A percentile compares a stretch with the other conserved stretches of the same genome.
phyloP scores from a whole-genome alignment of 2,888 invertebrate species.

The Pterobdella sp. region DNA sequence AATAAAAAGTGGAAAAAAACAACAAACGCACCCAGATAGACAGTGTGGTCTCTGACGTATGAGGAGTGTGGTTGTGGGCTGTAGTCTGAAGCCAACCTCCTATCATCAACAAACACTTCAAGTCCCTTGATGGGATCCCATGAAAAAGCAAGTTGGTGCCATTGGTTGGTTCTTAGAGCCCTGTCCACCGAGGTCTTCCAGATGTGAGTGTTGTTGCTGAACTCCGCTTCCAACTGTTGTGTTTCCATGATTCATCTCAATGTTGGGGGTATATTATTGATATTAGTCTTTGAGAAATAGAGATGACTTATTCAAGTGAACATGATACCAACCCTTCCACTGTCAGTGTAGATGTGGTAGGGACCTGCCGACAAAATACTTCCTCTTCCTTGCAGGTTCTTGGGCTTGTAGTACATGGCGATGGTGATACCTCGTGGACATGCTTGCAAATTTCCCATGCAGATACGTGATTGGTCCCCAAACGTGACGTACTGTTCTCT shows the following conservation, averaged over 20 bases:
- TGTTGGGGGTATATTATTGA: slow-evolving; percentile 9
- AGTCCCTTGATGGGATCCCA: slow-evolving; percentile 46
- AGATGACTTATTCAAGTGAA: no score
- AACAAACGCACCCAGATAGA: slow-evolving; percentile 41
- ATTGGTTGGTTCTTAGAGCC: slow-evolving; percentile 39
- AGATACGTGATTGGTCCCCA: slow-evolving; percentile 41
- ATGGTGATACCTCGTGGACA: slow-evolving; percentile 37
- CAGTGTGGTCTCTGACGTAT: slow-evolving; percentile 39
- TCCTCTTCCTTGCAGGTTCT: slow-evolving; percentile 37
- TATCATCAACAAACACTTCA: slow-evolving; percentile 42
- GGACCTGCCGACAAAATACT: slow-evolving; percentile 45
- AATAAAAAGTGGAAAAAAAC: not conserved
- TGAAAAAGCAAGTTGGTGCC: slow-evolving; percentile 46
- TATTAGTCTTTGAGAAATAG: no score
- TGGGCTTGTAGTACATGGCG: slow-evolving; percentile 30
- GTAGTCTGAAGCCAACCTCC: slow-evolving; percentile 34
- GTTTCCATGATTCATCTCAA: not conserved
- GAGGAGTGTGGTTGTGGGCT: slow-evolving; percentile 34
- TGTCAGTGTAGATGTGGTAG: slow-evolving; percentile 44
- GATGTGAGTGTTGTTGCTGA: slow-evolving; percentile 33
- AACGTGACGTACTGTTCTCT: slow-evolving; percentile 43
- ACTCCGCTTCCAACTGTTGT: slow-evolving; percentile 33
- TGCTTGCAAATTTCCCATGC: slow-evolving; percentile 44
- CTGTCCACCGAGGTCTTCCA: slow-evolving; percentile 42
- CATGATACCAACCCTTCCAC: slow-evolving; percentile 39